Conservation (phyloP, 2,888 invertebrate genomes). For the Nomada fabriciana region DNA sequence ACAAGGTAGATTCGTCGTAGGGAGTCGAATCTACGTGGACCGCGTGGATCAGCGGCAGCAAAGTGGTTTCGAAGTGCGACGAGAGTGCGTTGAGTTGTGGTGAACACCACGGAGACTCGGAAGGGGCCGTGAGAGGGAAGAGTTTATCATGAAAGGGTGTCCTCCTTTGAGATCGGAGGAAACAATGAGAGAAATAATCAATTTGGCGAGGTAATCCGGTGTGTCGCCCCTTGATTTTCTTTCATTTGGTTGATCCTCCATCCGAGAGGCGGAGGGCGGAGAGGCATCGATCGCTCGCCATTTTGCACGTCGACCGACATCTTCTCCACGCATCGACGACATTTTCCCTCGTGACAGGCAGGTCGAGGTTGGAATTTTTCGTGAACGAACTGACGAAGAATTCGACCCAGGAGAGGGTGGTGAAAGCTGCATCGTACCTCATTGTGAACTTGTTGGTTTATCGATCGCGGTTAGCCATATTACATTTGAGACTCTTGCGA, state of each 20-base stretch:
- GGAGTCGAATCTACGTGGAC: background rate
- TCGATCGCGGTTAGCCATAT: conserved; percentile 66
- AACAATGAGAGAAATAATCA: background rate
- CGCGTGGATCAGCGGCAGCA: conserved; percentile 5
- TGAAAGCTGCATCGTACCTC: background rate
- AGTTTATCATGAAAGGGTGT: background rate
- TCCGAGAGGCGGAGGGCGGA: conserved; percentile 68
- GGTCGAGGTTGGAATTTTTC: conserved; percentile 21
- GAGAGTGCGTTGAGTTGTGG: conserved; percentile 50
- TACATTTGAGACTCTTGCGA: conserved; percentile 16
- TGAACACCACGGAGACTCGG: background rate
- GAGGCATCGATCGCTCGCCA: conserved; percentile 80
- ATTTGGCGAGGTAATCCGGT: conserved; percentile 5
- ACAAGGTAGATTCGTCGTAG: background rate
- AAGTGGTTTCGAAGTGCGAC: conserved; percentile 37
- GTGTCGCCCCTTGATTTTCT: conserved; percentile 50
- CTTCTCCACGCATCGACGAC: conserved; percentile 74
- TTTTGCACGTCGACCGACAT: conserved; percentile 79
- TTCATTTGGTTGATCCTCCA: conserved; percentile 62
- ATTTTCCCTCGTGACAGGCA: conserved; percentile 64
- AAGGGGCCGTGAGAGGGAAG: conserved; percentile 9
- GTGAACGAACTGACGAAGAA: background rate
- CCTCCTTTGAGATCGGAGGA: background rate
- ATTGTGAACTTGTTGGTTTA: conserved; percentile 42
- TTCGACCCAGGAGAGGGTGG: background rate